phyloP scores from a whole-genome alignment of 2,113 vertebrate genomes.

The Festucalex cinctus region DNA sequence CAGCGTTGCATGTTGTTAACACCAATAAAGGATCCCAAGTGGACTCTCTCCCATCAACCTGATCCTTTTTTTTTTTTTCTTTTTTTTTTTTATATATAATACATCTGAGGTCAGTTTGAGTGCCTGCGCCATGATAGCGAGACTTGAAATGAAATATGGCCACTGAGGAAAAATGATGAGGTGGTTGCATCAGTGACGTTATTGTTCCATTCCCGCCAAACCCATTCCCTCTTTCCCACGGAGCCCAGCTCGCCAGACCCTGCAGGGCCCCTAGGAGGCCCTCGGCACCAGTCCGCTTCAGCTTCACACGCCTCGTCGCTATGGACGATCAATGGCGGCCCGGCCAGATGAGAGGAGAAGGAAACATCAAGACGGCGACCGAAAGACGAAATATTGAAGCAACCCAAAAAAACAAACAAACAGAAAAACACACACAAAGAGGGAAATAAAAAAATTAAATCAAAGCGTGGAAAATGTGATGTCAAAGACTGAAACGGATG shows the following conservation, averaged over 20 bases:
- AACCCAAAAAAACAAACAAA: not conserved
- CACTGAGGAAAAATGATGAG: conserved; percentile 43
- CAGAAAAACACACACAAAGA: not conserved
- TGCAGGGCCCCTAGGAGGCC: conserved; percentile 6
- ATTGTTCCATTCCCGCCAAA: conserved; percentile 37
- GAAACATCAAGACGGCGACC: conserved; percentile 8
- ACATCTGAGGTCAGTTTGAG: not conserved
- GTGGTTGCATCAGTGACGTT: conserved; percentile 41
- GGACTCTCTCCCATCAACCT: not conserved
- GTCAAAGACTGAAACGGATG: conserved; percentile 4
- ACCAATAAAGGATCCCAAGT: not conserved
- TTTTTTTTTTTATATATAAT: no score
- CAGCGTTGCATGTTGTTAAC: not conserved
- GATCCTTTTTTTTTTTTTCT: not conserved
- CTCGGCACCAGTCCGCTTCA: conserved; percentile 28
- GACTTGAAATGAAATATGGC: conserved; percentile 55
- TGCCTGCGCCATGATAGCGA: conserved; percentile 6
- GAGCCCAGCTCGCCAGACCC: conserved; percentile 32
- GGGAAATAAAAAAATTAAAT: not conserved
- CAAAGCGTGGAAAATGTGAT: not conserved
- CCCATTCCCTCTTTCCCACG: conserved; percentile 35
- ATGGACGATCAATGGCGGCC: conserved; percentile 50
- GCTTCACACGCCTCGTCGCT: conserved; percentile 45
- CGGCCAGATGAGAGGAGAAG: conserved; percentile 2
- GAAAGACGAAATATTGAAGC: conserved; percentile 1